phyloP scores from a whole-genome alignment of 2,113 vertebrate species.

The Chaetorhynchus papuensis region DNA sequence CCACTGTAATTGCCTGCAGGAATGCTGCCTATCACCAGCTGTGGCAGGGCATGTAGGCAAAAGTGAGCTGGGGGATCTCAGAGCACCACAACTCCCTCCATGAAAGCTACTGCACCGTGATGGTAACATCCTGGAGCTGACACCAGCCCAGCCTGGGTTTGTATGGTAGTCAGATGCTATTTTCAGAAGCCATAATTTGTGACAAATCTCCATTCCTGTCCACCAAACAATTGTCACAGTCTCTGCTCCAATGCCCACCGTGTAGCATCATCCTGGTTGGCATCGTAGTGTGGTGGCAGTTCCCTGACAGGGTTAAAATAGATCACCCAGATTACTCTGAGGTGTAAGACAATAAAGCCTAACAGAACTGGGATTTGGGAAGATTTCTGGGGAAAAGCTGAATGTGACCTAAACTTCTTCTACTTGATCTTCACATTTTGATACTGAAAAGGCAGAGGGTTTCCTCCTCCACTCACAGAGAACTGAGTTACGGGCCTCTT shows the following conservation, averaged over 20 bases:
- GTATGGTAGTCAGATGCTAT: background rate
- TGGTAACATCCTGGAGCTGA: background rate
- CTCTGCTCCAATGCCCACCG: background rate
- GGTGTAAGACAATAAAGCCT: background rate
- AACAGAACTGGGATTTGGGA: background rate
- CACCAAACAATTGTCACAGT: background rate
- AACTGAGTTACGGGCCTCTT: background rate
- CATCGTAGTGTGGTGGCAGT: background rate
- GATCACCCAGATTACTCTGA: background rate
- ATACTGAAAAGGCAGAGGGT: background rate
- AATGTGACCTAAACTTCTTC: background rate
- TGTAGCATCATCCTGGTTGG: rapidly evolving
- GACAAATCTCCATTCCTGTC: background rate
- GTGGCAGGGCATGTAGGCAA: background rate
- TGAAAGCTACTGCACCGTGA: rapidly evolving
- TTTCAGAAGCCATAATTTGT: background rate
- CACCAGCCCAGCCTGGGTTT: background rate
- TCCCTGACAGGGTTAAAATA: background rate
- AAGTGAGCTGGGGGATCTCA: background rate
- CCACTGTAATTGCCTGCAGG: background rate
- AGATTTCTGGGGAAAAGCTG: background rate
- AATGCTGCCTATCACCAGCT: constrained; percentile 25
- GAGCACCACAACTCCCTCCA: background rate
- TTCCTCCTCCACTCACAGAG: background rate
- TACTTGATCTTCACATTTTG: background rate